A percentile compares a stretch with the other conserved stretches of the same genome.
Evolutionary conservation across 2,888 invertebrate genomes (phyloP).

Genomic region (Cataglyphis rosenhaueri): DNA sequence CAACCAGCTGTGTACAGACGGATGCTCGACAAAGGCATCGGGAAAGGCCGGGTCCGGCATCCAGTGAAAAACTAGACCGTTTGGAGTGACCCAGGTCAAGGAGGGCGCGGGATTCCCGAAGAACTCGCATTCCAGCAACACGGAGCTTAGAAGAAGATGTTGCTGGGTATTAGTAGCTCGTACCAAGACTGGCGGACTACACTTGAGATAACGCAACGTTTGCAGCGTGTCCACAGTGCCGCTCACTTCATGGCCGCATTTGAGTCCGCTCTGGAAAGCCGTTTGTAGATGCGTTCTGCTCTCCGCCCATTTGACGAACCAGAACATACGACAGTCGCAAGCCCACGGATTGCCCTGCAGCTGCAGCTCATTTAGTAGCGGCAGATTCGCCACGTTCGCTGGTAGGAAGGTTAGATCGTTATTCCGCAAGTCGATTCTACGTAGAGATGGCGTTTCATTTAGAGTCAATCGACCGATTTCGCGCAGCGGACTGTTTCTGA

Average conservation of each 20-base stretch:
- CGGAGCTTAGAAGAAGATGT: constrained; percentile 88
- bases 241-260: constrained; percentile 86
- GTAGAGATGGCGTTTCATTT: constrained; percentile 80
- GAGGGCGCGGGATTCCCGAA: constrained; percentile 92
- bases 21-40: constrained; percentile 90
- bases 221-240: constrained; percentile 89
- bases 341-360: constrained; percentile 93
- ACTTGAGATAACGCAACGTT: constrained; percentile 90
- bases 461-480: constrained; percentile 78
- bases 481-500: constrained; percentile 86
- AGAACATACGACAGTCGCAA: constrained; percentile 94
- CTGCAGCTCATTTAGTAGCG: constrained; percentile 88
- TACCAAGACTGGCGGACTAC: constrained; percentile 89
- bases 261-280: constrained; percentile 87
- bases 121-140: constrained; percentile 92
- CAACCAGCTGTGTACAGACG: constrained; percentile 87
- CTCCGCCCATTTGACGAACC: constrained; percentile 90
- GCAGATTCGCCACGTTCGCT: constrained; percentile 89
- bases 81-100: constrained; percentile 94
- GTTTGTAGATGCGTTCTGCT: constrained; percentile 85
- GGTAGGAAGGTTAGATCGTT: constrained; percentile 91
- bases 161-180: constrained; percentile 88
- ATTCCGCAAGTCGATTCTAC: constrained; percentile 85
- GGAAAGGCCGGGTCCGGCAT: constrained; percentile 90
- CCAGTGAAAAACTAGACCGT: constrained; percentile 91